phyloP scores from a whole-genome alignment of 2,888 invertebrate genomes.

The Eupeodes latifasciatus region DNA sequence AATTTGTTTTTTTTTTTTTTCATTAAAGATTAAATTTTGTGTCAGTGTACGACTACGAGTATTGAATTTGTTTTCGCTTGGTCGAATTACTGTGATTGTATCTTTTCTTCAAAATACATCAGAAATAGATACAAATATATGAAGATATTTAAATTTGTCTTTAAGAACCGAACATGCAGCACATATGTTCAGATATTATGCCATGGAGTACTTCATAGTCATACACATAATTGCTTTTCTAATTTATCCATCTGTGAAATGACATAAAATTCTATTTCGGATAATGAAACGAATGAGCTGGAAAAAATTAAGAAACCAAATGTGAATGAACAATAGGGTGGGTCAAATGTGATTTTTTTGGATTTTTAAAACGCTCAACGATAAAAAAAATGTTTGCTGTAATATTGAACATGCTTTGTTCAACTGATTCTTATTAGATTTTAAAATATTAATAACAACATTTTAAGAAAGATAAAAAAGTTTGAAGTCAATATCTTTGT shows the following conservation, averaged over 20 bases:
- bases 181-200: not conserved
- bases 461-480: no score
- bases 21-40: not conserved
- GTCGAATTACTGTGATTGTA: not conserved
- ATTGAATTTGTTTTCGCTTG: not conserved
- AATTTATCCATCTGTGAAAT: conserved; percentile 41
- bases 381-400: no score
- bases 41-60: not conserved
- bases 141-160: not conserved
- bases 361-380: no score
- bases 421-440: no score
- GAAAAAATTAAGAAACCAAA: conserved; percentile 10
- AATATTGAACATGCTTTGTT: no score
- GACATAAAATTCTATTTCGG: conserved; percentile 65
- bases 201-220: conserved; percentile 2
- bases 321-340: no score
- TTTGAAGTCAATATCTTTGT: no score
- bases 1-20: not conserved
- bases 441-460: no score
- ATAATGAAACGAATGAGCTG: conserved; percentile 39
- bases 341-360: no score
- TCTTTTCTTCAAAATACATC: not conserved
- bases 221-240: conserved; percentile 41
- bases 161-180: conserved; percentile 2
- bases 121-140: no score